Conservation (phyloP, 2,888 invertebrate species). For the Mactromeris polynyma region DNA sequence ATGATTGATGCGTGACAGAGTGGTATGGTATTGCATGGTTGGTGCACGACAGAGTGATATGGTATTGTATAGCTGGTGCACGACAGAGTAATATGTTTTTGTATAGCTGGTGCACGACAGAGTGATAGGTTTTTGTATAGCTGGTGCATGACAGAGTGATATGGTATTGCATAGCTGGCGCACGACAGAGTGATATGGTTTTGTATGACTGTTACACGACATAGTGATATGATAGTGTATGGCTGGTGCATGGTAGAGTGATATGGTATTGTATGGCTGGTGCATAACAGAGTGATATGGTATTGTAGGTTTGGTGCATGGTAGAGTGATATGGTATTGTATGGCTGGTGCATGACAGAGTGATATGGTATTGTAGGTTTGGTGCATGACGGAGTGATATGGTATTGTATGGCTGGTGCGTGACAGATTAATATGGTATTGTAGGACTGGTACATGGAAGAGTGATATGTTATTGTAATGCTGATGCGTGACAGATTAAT, state of each 20-base stretch:
- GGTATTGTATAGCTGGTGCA: not conserved
- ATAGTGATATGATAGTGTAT: not conserved
- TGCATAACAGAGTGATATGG: not conserved
- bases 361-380: not conserved
- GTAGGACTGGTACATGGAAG: not conserved
- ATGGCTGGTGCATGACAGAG: not conserved
- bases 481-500: no score
- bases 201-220: no score
- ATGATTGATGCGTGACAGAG: not conserved
- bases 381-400: not conserved
- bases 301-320: not conserved
- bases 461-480: not conserved
- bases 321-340: not conserved
- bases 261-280: not conserved
- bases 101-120: not conserved
- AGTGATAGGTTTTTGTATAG: not conserved
- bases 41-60: no score
- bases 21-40: not conserved
- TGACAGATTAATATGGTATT: not conserved
- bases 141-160: no score
- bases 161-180: no score
- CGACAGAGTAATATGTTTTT: no score
- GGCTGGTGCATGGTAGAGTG: not conserved
- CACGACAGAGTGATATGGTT: no score
- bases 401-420: not conserved